These are phyloP conservation scores for Hirtodrosophila trivittata DNA, from an alignment of 2,888 invertebrate genomes.

Conservation along the genomic window DNA sequence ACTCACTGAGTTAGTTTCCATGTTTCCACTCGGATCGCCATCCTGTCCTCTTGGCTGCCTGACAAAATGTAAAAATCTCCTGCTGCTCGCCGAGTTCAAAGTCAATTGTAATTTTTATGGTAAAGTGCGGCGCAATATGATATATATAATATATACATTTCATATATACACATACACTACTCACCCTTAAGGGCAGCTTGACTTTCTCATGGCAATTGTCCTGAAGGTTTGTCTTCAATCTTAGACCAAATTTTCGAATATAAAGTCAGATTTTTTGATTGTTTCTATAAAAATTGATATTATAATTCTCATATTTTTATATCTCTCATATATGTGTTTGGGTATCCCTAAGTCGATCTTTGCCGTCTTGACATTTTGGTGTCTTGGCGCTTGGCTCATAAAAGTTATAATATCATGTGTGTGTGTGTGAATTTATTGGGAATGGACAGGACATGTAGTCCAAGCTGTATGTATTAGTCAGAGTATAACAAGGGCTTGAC, in stretches of 20 bases:
- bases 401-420: slow-evolving; percentile 24
- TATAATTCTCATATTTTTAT: too few species aligned
- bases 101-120: slow-evolving; percentile 77
- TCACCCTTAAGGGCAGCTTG: not conserved
- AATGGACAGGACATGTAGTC: too few species aligned
- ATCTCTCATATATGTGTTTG: not conserved
- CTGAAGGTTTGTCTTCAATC: not conserved
- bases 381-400: slow-evolving; percentile 31
- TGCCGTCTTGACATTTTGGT: slow-evolving; percentile 1
- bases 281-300: too few species aligned
- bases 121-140: slow-evolving; percentile 69
- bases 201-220: not conserved
- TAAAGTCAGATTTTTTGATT: too few species aligned
- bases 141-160: slow-evolving; percentile 42
- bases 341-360: slow-evolving; percentile 22
- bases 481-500: too few species aligned
- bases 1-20: slow-evolving; percentile 66
- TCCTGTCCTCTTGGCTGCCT: slow-evolving; percentile 62
- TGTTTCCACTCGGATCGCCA: slow-evolving; percentile 47
- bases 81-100: slow-evolving; percentile 72
- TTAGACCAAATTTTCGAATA: too few species aligned
- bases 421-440: slow-evolving; percentile 45
- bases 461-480: too few species aligned
- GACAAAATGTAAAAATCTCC: slow-evolving; percentile 65
- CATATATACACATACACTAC: not conserved